Conservation (phyloP, 2,113 vertebrate genomes). For the Entosphenus tridentatus region DNA sequence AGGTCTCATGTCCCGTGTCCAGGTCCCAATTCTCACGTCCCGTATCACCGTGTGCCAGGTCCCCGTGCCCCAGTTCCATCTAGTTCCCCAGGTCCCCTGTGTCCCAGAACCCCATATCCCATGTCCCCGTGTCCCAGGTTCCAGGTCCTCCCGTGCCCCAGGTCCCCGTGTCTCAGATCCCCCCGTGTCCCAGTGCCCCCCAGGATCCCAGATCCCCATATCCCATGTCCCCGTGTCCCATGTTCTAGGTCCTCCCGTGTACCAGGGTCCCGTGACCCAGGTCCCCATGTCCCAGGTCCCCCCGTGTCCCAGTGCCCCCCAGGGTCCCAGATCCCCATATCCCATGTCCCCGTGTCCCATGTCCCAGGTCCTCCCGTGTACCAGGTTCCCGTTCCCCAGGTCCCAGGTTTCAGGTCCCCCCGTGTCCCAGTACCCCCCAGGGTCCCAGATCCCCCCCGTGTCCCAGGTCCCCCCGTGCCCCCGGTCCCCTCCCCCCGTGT, state of each 20-base stretch:
- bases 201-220: not conserved
- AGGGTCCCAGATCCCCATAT: not conserved
- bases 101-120: no score
- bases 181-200: not conserved
- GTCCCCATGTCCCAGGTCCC: not conserved
- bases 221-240: not conserved
- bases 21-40: no score
- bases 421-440: not conserved
- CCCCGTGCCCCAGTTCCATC: no score
- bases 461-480: no score
- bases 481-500: no score
- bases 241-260: not conserved
- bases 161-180: not conserved
- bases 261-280: not conserved
- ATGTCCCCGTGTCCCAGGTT: no score
- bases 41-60: no score
- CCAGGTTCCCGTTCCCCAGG: not conserved
- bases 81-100: no score
- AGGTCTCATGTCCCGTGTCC: no score
- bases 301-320: not conserved
- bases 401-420: not conserved
- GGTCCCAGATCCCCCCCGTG: not conserved
- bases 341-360: not conserved
- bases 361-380: no score
- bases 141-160: no score